These are phyloP conservation scores for Gastrophysa polygoni DNA, from an alignment of 2,888 invertebrate species.

Conservation along the genomic window DNA sequence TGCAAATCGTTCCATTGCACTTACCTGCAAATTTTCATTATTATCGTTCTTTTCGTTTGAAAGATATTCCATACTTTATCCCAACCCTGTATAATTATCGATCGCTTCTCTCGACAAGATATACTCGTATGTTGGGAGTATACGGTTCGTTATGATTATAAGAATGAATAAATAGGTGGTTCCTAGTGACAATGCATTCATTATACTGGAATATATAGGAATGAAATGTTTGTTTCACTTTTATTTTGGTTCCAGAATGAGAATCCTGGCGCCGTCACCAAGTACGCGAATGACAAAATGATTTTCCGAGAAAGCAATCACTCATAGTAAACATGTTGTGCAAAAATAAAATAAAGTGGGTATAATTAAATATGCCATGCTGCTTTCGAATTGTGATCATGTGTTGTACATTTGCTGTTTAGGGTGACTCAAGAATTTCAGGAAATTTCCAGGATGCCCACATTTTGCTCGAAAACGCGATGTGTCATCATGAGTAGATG, in stretches of 20 bases:
- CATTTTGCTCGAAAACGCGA: neutral
- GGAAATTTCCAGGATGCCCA: neutral
- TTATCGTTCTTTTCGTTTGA: no score
- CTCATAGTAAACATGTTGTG: neutral
- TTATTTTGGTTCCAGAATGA: conserved; percentile 6
- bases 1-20: no score
- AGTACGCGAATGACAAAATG: conserved; percentile 15
- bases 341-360: conserved; percentile 8
- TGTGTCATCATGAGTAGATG: neutral
- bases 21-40: no score
- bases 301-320: conserved; percentile 14
- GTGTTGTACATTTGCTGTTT: neutral
- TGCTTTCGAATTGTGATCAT: conserved; percentile 1
- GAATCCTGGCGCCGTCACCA: conserved; percentile 17
- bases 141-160: no score
- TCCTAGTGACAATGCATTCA: no score
- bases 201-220: no score
- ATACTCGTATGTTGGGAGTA: no score
- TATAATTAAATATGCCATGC: neutral
- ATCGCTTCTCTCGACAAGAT: no score
- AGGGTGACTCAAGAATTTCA: conserved; percentile 11
- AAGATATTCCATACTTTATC: no score
- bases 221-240: neutral
- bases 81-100: no score
- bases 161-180: no score